Evolutionary conservation across 30 jellyfish, hydroid and myxozoan genomes (phyloP).

Genomic region (Aurelia aurita complex sp. Pacific): DNA sequence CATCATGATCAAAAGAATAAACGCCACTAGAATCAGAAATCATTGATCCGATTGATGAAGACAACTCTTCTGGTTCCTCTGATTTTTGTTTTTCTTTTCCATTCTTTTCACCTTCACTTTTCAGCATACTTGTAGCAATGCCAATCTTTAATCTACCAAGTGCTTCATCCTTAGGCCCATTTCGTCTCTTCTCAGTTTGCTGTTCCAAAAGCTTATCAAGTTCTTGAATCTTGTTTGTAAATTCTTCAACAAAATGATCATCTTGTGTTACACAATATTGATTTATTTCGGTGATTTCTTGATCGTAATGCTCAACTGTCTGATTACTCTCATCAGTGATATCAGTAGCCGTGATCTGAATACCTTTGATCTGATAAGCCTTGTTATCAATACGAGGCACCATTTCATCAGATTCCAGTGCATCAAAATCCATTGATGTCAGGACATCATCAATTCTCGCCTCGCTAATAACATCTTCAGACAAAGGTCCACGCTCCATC

Average conservation of each 20-base stretch:
- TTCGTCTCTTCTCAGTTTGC: neutral
- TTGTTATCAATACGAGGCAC: too few relatives aligned
- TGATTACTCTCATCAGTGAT: neutral
- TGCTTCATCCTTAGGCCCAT: neutral
- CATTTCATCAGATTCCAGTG: neutral
- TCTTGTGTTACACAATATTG: conserved; percentile 35
- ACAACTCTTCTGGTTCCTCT: conserved; percentile 48
- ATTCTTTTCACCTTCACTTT: conserved; percentile 11
- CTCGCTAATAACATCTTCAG: neutral
- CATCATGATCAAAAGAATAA: conserved; percentile 84
- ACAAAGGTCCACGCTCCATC: neutral
- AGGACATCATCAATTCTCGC: neutral
- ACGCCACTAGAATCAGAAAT: conserved; percentile 91
- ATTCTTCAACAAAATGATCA: conserved; percentile 34
- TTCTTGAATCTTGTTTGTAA: conserved; percentile 26
- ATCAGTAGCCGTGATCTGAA: neutral
- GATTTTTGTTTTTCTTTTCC: conserved; percentile 5
- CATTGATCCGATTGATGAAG: conserved; percentile 72
- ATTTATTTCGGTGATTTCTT: conserved; percentile 6
- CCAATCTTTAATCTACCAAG: neutral
- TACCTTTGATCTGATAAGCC: neutral
- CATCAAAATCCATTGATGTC: neutral
- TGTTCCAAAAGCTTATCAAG: conserved; percentile 46
- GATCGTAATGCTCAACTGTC: neutral
- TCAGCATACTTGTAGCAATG: neutral